Conservation (phyloP, 1,140 invertebrate species). For the Cepaea nemoralis region DNA sequence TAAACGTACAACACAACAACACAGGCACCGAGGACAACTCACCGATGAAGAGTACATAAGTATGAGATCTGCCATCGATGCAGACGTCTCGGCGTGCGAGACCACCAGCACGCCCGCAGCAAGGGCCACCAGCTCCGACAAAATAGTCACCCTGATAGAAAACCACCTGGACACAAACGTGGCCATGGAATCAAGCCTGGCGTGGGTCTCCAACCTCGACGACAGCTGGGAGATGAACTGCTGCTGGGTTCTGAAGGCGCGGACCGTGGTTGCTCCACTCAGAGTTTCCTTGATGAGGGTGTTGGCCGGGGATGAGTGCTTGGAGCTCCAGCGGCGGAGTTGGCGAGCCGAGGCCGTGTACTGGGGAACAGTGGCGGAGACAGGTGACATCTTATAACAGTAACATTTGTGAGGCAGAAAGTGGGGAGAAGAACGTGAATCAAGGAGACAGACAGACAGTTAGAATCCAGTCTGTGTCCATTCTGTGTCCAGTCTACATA, state of each 20-base stretch:
- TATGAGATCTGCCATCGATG: background rate
- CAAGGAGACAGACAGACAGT: no score
- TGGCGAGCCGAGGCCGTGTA: background rate
- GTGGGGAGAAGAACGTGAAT: no score
- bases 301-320: slow-evolving; percentile 11
- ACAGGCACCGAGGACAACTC: no score
- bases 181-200: background rate
- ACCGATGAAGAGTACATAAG: background rate
- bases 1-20: no score
- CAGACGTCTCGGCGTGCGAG: background rate
- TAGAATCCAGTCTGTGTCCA: no score
- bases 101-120: background rate
- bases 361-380: no score
- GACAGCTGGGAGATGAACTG: background rate
- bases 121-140: background rate
- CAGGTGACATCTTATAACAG: no score
- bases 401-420: no score
- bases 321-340: background rate
- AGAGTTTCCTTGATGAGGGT: background rate
- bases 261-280: background rate
- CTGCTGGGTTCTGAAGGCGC: background rate
- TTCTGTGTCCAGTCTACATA: no score
- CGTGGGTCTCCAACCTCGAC: background rate
- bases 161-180: background rate
- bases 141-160: background rate